Evolutionary conservation across 2,113 vertebrate species (phyloP), one percentile per base, ranked within the genome.

Genomic region (Heloderma charlesbogerti): DNA sequence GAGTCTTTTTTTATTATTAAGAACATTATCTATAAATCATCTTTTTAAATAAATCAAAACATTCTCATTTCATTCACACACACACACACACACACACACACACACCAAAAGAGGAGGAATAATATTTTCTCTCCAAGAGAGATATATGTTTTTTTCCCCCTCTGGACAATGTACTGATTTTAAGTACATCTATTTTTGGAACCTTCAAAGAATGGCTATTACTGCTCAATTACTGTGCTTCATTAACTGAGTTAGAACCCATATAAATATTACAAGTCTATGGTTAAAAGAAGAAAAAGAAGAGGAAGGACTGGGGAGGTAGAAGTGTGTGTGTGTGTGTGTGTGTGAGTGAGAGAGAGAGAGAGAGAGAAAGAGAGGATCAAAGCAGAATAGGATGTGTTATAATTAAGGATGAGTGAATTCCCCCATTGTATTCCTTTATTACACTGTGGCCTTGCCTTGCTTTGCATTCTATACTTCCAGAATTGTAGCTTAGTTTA

Each of bases 161-260:
- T 69, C 74, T 37, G 86, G 90, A 91, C 80, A 84, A 92, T 84
- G 86, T 57, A 87, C 91, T 79, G 95, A 94, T 94, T 84, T 88
- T 89, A 89, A 84, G 85, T 75, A 78, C 82, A 92, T 91, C 92
- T 88, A 79, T 94, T 93, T 93, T 72, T n/a, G 40, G 37, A 87
- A 60, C 80, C 93, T 90, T 74, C 88, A 69, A 94, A 91, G 90
- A 93, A 67, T 83, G 89, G 83, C 83, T 67, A 91, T 91, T 94
- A 84, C 85, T 40, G 31, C 77, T 93, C 71, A 88, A 84, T 92
- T 93, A 92, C 3, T 75, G 80, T 5, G 66, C 92, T 87, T 92
- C 90, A 91, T 86, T 94, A 91, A 92, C 84, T 84, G 90, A 84
- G 79, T 89, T 88, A 92, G 90, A 91, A 71, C 85, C 90, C 29